Evolutionary conservation across 35 echinoderm and acorn worm genomes (phyloP).

Genomic region (Apostichopus californicus): DNA sequence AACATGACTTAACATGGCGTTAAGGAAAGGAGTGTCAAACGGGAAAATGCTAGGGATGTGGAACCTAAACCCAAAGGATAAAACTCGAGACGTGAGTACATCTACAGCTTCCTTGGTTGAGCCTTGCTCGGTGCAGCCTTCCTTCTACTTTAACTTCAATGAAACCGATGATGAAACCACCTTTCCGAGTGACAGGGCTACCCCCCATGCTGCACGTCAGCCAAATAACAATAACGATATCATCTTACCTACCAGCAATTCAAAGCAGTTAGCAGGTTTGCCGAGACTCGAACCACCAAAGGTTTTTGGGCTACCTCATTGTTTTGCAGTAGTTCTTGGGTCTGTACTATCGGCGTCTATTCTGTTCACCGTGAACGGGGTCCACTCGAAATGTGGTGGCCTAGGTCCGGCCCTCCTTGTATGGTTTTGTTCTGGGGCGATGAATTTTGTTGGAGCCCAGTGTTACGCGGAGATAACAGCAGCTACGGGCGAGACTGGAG

Average conservation of each 20-base stretch:
- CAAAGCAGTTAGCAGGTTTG: neutral
- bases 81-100: slow-evolving; percentile 23
- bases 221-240: neutral
- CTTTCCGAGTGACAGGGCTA: neutral
- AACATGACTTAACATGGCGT: neutral
- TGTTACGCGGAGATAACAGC: slow-evolving; percentile 82
- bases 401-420: slow-evolving; percentile 65
- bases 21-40: neutral
- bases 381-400: slow-evolving; percentile 62
- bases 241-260: neutral
- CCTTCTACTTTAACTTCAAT: neutral
- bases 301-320: slow-evolving; percentile 33
- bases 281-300: slow-evolving; percentile 19
- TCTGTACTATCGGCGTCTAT: slow-evolving; percentile 54
- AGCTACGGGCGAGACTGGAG: slow-evolving; percentile 51
- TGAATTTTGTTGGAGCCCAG: slow-evolving; percentile 76
- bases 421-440: slow-evolving; percentile 68
- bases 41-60: neutral
- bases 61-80: neutral
- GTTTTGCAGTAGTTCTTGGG: slow-evolving; percentile 56
- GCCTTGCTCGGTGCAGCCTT: neutral
- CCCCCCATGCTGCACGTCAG: neutral
- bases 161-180: neutral
- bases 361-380: slow-evolving; percentile 41
- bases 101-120: slow-evolving; percentile 9